These are phyloP conservation scores for Melanchra persicariae DNA, from an alignment of 2,888 invertebrate species.

Conservation along the genomic window DNA sequence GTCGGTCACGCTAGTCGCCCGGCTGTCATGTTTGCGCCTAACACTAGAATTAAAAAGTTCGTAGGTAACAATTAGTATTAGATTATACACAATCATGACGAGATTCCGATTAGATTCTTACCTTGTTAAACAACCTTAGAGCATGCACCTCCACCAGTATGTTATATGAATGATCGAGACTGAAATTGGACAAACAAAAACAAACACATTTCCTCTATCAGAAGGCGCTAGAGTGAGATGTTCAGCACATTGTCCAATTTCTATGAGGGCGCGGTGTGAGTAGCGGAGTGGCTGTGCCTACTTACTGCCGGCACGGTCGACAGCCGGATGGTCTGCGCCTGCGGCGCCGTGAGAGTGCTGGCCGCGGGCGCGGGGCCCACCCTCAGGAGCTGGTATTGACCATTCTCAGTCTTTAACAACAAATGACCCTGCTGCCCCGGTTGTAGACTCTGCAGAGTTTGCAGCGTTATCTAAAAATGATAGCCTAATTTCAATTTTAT, in stretches of 20 bases:
- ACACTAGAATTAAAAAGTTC: slow-evolving; percentile 63
- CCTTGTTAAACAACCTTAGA: slow-evolving; percentile 82
- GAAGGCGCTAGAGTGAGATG: slow-evolving; percentile 41
- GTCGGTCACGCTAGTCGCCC: slow-evolving; percentile 25
- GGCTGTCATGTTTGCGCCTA: slow-evolving; percentile 58
- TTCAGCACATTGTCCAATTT: slow-evolving; percentile 63
- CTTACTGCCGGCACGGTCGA: slow-evolving; percentile 97
- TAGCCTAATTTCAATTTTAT: slow-evolving; percentile 84
- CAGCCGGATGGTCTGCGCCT: slow-evolving; percentile 94
- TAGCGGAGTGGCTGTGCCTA: slow-evolving; percentile 90
- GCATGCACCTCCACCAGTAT: slow-evolving; percentile 85
- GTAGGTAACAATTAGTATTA: slow-evolving; percentile 67
- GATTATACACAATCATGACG: slow-evolving; percentile 71
- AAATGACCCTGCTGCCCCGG: slow-evolving; percentile 97
- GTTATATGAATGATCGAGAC: slow-evolving; percentile 81
- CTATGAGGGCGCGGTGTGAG: slow-evolving; percentile 57
- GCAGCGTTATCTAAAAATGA: slow-evolving; percentile 95
- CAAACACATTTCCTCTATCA: slow-evolving; percentile 48
- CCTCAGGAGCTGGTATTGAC: slow-evolving; percentile 97
- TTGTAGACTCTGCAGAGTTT: slow-evolving; percentile 96
- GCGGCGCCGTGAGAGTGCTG: slow-evolving; percentile 90
- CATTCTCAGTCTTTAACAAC: slow-evolving; percentile 98
- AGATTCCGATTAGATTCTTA: slow-evolving; percentile 75
- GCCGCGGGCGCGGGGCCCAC: slow-evolving; percentile 95
- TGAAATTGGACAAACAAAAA: slow-evolving; percentile 76